These are phyloP conservation scores for Myotis findleyi DNA, from an alignment of 2,797 vertebrate genomes.

Conservation along the genomic window DNA sequence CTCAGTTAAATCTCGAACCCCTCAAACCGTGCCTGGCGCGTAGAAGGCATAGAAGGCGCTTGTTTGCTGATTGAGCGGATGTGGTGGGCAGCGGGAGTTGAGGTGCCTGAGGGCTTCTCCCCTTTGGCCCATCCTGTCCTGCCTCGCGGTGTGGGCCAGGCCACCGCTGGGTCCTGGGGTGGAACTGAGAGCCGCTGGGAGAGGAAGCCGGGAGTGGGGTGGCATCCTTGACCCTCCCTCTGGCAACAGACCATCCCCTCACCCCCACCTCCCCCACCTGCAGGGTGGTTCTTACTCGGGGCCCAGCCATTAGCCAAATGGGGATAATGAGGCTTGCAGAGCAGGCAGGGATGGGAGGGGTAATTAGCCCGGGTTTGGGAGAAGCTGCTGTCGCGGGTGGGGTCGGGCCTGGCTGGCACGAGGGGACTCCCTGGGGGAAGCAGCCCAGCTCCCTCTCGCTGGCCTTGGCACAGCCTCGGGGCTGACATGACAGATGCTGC, in stretches of 20 bases:
- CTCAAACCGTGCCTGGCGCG: neutral
- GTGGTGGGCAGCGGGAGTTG: neutral
- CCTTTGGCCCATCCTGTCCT: neutral
- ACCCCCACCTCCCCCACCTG: too few species aligned
- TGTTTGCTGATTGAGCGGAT: neutral
- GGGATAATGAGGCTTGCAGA: slow-evolving; percentile 49
- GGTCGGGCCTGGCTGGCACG: neutral
- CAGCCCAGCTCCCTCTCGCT: neutral
- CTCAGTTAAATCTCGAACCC: neutral
- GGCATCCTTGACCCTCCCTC: neutral
- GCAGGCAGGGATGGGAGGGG: neutral
- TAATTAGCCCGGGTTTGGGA: slow-evolving; percentile 45
- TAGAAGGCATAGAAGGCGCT: neutral
- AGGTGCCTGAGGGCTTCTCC: neutral
- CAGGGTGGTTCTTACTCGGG: neutral
- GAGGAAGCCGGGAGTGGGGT: neutral
- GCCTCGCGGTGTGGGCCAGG: neutral
- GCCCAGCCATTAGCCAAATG: slow-evolving; percentile 40
- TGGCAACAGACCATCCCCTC: neutral
- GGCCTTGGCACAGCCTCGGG: neutral
- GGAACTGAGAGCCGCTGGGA: neutral
- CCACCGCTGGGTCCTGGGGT: neutral
- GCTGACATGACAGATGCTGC: neutral
- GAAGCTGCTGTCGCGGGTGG: slow-evolving; percentile 48
- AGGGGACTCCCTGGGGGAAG: neutral